Conservation (phyloP, 2,113 vertebrate genomes). For the Carettochelys insculpta region DNA sequence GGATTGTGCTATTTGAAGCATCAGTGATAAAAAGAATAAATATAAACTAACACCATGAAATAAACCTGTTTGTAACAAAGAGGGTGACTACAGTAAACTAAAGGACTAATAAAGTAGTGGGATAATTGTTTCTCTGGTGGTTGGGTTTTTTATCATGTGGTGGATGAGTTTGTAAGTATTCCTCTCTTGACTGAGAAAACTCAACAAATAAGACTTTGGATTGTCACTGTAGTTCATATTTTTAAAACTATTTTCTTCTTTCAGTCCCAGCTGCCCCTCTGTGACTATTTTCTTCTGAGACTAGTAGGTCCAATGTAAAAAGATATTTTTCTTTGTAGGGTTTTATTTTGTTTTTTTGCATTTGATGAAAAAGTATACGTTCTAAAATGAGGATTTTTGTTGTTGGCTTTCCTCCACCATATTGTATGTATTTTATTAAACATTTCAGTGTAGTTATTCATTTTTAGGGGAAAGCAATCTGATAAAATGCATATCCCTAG, state of each 20-base stretch:
- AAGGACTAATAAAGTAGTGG: background rate
- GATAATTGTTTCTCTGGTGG: background rate
- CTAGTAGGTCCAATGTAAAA: background rate
- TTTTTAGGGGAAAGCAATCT: background rate
- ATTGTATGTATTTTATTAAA: background rate
- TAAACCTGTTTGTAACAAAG: background rate
- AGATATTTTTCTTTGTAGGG: background rate
- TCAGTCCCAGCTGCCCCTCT: too few species aligned
- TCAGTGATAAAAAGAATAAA: background rate
- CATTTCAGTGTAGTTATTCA: background rate
- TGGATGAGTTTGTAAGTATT: background rate
- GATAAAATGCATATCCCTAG: background rate
- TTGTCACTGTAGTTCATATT: background rate
- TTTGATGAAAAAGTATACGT: background rate
- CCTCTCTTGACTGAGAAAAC: background rate
- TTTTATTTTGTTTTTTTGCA: background rate
- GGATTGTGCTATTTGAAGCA: background rate
- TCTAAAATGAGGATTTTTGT: background rate
- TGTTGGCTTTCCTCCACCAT: background rate
- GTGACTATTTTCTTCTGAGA: background rate
- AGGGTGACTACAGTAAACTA: background rate
- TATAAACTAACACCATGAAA: background rate
- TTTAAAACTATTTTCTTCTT: background rate
- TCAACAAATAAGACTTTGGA: background rate
- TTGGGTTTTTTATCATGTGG: background rate